Evolutionary conservation across 1,140 invertebrate species (phyloP).

Genomic region (Nasonia giraulti): DNA sequence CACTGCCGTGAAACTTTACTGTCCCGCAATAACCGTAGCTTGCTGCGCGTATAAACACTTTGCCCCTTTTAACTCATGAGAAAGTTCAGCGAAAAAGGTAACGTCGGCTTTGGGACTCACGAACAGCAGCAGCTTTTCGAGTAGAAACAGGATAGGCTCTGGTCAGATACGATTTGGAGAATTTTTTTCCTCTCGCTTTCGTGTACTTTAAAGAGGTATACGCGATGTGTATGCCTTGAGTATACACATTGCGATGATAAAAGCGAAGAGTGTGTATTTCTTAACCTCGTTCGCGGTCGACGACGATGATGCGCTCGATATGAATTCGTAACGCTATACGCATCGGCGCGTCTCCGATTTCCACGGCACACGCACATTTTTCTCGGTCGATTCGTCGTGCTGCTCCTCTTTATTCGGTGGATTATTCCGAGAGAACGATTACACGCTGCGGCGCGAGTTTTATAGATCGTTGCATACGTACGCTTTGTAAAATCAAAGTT

Average conservation of each 20-base stretch:
- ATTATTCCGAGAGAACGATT: constrained; percentile 5
- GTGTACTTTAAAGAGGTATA: too few relatives aligned
- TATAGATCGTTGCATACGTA: constrained; percentile 1
- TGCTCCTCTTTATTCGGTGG: constrained; percentile 20
- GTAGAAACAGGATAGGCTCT: neutral
- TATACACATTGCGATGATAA: neutral
- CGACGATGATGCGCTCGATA: neutral
- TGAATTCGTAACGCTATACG: constrained; percentile 51
- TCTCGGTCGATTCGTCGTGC: constrained; percentile 18
- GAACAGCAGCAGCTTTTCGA: neutral
- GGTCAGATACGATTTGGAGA: too few relatives aligned
- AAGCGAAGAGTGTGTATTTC: neutral
- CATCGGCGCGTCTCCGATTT: constrained; percentile 54
- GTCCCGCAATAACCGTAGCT: neutral
- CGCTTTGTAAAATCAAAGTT: constrained; percentile 28
- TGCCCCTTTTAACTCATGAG: neutral
- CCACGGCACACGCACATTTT: constrained; percentile 52
- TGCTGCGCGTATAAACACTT: too few relatives aligned
- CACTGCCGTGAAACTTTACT: neutral
- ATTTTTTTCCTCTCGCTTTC: neutral
- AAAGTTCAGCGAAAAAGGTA: neutral
- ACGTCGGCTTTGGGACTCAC: neutral
- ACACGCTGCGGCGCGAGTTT: too few relatives aligned
- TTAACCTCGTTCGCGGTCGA: neutral
- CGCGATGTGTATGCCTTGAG: too few relatives aligned